Base-by-base conservation (phyloP, 2,888 invertebrate species). In the Hirtodrosophila cameraria region DNA sequence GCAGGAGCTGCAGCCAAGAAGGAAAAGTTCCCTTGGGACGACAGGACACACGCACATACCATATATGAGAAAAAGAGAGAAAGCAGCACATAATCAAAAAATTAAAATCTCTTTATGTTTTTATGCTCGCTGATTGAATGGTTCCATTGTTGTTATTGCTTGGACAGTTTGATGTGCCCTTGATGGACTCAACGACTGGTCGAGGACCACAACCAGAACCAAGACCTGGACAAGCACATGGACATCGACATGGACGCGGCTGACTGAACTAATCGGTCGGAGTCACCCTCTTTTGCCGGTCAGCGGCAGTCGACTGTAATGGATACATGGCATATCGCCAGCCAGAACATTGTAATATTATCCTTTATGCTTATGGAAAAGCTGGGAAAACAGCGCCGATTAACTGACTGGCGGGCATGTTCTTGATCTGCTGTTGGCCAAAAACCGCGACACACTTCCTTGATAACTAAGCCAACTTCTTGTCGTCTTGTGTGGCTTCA, bases 101-200 rank as follows among this genome's bases (percentile, higher is more conserved):
- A 89, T 89, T 89, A 89, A 89, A 89, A 90, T 89, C 89, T 89
- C 90, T 90, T 89, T 90, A 89, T 89, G 76, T 88, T 87, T 75
- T 86, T 78, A 74, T 82, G 73, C 62, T 61, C 87, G 86, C 76
- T 89, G 88, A 88, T 88, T 89, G 88, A 88, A 88, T 88, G 89
- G 80, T 86, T 77, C 82, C 68, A 83, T 88, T 87, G 88, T 88
- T 87, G 73, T 79, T 80, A 77, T 73, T 73, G 80, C 67, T 63
- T 41, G 82, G 67, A 74, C 73, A 81, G 85, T 68, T 86, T 84
- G 87, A 86, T 83, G 87, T 78, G 64, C 73, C 61, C 57, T 84
- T 86, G 87, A 86, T 83, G 87, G 74, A 86, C 79, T 79, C 35
- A 28, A 38, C 53, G 59, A 53, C 66, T 60, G 68, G 67, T 54